Evolutionary conservation across 1,140 invertebrate species (phyloP).

Genomic region (Drosophila auraria): DNA sequence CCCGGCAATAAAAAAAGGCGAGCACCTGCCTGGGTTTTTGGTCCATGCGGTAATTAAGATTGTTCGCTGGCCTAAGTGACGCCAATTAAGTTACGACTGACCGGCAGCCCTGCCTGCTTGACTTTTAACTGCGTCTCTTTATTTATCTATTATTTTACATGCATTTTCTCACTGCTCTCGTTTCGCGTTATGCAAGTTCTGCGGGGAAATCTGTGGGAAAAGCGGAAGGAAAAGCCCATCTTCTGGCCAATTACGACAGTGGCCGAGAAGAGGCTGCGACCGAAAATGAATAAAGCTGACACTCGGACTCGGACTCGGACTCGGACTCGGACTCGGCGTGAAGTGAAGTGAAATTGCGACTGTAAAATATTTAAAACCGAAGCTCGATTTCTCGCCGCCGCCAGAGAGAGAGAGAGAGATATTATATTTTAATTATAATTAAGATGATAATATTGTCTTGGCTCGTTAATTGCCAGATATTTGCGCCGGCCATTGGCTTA

Average conservation of each 20-base stretch:
- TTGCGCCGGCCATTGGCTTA: constrained; percentile 39
- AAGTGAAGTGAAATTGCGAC: constrained; percentile 79
- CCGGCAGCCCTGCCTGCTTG: constrained; percentile 14
- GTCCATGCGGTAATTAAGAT: constrained; percentile 74
- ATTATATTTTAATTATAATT: constrained; percentile 72
- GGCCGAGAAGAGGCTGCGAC: constrained; percentile 12
- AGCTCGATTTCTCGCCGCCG: constrained; percentile 19
- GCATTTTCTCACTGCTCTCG: constrained; percentile 44
- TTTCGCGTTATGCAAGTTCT: constrained; percentile 72
- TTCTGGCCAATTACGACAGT: constrained; percentile 50
- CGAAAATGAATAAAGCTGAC: constrained; percentile 61
- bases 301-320: constrained; percentile 48
- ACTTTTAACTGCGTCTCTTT: constrained; percentile 31
- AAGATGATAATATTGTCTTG: constrained; percentile 49
- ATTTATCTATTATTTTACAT: constrained; percentile 57
- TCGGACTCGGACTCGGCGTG: constrained; percentile 60
- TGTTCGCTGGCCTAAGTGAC: constrained; percentile 69
- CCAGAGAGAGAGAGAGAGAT: constrained; percentile 24
- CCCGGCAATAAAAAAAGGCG: constrained; percentile 33
- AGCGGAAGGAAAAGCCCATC: constrained; percentile 12
- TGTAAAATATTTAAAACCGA: constrained; percentile 63
- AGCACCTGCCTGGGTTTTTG: constrained; percentile 30
- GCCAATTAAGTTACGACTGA: constrained; percentile 75
- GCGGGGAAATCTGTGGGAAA: constrained; percentile 41
- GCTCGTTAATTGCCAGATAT: constrained; percentile 72